Base-by-base conservation (phyloP, 2,888 invertebrate genomes). In the Volucella zonaria region DNA sequence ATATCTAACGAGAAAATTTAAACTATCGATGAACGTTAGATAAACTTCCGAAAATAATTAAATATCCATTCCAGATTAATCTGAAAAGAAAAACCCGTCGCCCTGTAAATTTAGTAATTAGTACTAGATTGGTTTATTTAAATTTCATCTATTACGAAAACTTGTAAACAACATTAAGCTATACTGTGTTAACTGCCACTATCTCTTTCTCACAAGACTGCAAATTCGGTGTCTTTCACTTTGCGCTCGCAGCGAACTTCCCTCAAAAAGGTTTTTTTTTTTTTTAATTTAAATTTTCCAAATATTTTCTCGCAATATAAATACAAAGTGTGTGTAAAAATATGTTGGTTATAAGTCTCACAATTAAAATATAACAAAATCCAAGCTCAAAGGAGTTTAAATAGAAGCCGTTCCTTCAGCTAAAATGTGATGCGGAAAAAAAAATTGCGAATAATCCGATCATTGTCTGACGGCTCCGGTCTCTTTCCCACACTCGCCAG, bases 111-210 rank as follows among this genome's bases (percentile, higher is more conserved):
- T 8, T 38, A 3, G 11, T 11, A 23, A 45, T 56, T 23, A 2
- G 54, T 61, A 75, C 58, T 43, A 70, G 75, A 51, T 56, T 68
- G 9, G 9, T 31, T 2, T n/a, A 23, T 11, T 1, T 8, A 6
- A 70, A 49, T 14, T 14, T 8, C 52, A 31, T 59, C 64, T 77
- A 71, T 38, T 77, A 77, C 77, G 38, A 38, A 40, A 49, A 70
- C 12, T 47, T 79, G 71, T 82, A 82, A 82, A 82, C 81, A 82
- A 82, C 58, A 54, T 43, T 31, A 51, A 38, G 51, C 68, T 14
- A 64, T 56, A 38, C 54, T 54, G 47, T 49, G 45, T 45, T 6
- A 14, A 9, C 31, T 31, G 10, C 23, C 6, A 18, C 67, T 49
- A 14, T 78, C 82, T 78, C 82, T 11, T 12, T 82, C 18, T 1